Evolutionary conservation across 2,113 vertebrate genomes (phyloP).

Genomic region (Crotalus viridis): DNA sequence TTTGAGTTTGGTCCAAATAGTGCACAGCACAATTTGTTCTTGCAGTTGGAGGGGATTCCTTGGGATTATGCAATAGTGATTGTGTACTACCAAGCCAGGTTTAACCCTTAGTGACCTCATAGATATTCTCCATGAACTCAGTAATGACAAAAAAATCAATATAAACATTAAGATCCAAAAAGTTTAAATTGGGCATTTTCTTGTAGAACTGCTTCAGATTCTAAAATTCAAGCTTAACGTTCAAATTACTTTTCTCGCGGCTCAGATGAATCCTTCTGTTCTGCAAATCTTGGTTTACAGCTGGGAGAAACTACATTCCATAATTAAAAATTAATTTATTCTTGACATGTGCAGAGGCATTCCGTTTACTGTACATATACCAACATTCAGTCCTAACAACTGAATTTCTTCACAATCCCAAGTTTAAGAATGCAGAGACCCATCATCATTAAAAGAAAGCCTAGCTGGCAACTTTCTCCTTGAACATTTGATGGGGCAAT

Average conservation of each 20-base stretch:
- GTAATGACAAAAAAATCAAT: background rate
- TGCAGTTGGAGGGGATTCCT: background rate
- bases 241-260: background rate
- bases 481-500: background rate
- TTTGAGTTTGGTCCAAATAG: background rate
- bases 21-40: background rate
- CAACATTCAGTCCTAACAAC: background rate
- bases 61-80: background rate
- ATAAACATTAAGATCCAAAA: background rate
- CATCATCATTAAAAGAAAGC: background rate
- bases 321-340: background rate
- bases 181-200: background rate
- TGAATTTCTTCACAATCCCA: background rate
- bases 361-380: background rate
- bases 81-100: background rate
- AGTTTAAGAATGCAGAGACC: background rate
- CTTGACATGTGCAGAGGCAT: background rate
- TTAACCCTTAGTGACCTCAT: background rate
- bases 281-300: background rate
- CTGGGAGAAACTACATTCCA: background rate
- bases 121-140: background rate
- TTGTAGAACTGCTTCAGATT: background rate
- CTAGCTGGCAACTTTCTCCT: background rate
- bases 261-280: background rate
- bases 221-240: background rate